Evolutionary conservation across 2,113 vertebrate species (phyloP).

Genomic region (Oncorhynchus nerka): DNA sequence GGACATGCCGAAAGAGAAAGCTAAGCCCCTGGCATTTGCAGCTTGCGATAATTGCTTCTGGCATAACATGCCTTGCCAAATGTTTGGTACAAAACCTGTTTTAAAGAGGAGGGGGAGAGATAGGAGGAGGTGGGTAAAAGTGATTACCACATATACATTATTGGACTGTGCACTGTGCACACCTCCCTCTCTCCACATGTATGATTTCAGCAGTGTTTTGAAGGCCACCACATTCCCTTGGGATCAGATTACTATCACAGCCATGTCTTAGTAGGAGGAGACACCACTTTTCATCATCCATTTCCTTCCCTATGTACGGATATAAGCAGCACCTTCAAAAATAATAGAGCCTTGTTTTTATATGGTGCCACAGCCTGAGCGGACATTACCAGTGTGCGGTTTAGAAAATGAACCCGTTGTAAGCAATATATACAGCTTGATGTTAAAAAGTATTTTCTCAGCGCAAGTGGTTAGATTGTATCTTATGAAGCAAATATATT

Average conservation of each 20-base stretch:
- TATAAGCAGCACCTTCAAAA: constrained; percentile 13
- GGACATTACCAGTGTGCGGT: neutral
- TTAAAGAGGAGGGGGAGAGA: neutral
- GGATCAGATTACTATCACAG: constrained; percentile 54
- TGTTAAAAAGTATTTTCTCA: neutral
- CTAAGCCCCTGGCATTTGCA: constrained; percentile 38
- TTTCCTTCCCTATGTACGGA: constrained; percentile 1
- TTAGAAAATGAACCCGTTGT: neutral
- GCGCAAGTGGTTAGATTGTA: neutral
- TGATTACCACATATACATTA: constrained; percentile 13
- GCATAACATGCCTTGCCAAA: constrained; percentile 24
- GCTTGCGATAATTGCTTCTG: constrained; percentile 35
- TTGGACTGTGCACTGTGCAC: constrained; percentile 1
- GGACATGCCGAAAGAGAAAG: constrained; percentile 27
- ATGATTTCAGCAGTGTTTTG: constrained; percentile 15
- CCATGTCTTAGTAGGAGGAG: constrained; percentile 36
- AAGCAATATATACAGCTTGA: neutral
- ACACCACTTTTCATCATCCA: constrained; percentile 31
- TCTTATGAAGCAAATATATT: neutral
- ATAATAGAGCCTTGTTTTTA: constrained; percentile 18
- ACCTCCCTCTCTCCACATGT: constrained; percentile 8
- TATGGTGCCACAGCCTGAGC: neutral
- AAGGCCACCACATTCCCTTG: constrained; percentile 36
- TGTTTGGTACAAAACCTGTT: constrained; percentile 17
- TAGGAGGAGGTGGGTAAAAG: neutral